A percentile compares a stretch with the other conserved stretches of the same genome.
phyloP scores from a whole-genome alignment of 2,113 vertebrate species.

The Sialia sialis region DNA sequence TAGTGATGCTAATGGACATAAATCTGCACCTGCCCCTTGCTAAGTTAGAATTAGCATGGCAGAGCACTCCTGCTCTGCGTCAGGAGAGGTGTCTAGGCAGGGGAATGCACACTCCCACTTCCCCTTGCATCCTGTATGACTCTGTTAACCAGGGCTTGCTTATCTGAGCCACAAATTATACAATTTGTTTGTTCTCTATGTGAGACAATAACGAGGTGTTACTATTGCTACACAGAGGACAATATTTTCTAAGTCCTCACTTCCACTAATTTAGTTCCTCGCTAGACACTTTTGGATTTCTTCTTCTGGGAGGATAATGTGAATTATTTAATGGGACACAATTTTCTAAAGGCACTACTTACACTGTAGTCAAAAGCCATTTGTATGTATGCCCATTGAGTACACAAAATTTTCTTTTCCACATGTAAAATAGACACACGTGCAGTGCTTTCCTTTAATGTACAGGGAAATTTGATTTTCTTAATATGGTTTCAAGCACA shows the following conservation, averaged over 20 bases:
- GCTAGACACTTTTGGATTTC: not conserved
- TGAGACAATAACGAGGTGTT: not conserved
- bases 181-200: not conserved
- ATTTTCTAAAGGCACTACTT: slow-evolving; percentile 3
- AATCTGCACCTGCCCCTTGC: not conserved
- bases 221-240: not conserved
- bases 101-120: not conserved
- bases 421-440: not conserved
- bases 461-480: not conserved
- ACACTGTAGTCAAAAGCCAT: not conserved
- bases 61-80: fast-evolving
- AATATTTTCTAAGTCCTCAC: not conserved
- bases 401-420: not conserved
- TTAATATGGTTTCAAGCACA: not conserved
- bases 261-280: slow-evolving; percentile 16
- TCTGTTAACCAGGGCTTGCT: not conserved
- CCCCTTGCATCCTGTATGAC: not conserved
- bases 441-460: not conserved
- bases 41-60: not conserved
- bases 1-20: not conserved
- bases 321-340: slow-evolving; percentile 10
- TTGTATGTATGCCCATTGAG: not conserved
- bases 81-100: not conserved
- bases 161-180: not conserved
- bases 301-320: not conserved